Conservation (phyloP, 2,113 vertebrate species). For the Petaurus breviceps region DNA sequence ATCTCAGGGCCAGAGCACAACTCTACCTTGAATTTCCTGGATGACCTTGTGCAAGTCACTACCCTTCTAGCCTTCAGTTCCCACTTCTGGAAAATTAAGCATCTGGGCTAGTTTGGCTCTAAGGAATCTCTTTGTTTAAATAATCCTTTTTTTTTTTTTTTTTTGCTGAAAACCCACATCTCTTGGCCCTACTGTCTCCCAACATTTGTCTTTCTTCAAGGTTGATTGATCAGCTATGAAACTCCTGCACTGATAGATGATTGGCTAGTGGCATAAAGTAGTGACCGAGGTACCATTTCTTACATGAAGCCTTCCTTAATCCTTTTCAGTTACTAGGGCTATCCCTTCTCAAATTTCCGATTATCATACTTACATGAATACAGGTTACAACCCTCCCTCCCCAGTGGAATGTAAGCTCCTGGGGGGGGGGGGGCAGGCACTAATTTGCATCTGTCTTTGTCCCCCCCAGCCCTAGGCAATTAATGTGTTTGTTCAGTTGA, state of each 20-base stretch:
- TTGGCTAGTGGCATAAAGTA: not conserved
- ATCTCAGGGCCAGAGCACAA: not conserved
- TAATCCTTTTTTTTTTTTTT: not conserved
- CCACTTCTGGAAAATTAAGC: not conserved
- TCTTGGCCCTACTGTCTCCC: not conserved
- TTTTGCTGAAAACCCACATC: not conserved
- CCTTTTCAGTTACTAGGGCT: not conserved
- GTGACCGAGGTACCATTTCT: not conserved
- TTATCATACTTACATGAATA: not conserved
- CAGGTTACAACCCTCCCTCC: not conserved
- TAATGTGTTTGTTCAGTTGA: not conserved
- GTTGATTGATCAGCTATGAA: not conserved
- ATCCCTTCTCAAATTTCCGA: not conserved
- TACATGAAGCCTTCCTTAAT: not conserved
- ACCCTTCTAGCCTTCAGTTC: not conserved
- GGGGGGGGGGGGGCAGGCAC: not conserved
- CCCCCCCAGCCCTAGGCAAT: not conserved
- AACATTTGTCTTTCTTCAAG: not conserved
- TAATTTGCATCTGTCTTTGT: not conserved
- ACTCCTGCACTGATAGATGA: not conserved
- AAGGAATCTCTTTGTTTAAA: not conserved
- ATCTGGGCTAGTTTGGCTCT: not conserved
- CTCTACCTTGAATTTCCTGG: not conserved
- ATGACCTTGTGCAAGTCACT: not conserved
- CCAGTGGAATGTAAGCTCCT: not conserved